These are phyloP conservation scores for Rhingia rostrata DNA, from an alignment of 2,888 invertebrate species.

Conservation along the genomic window DNA sequence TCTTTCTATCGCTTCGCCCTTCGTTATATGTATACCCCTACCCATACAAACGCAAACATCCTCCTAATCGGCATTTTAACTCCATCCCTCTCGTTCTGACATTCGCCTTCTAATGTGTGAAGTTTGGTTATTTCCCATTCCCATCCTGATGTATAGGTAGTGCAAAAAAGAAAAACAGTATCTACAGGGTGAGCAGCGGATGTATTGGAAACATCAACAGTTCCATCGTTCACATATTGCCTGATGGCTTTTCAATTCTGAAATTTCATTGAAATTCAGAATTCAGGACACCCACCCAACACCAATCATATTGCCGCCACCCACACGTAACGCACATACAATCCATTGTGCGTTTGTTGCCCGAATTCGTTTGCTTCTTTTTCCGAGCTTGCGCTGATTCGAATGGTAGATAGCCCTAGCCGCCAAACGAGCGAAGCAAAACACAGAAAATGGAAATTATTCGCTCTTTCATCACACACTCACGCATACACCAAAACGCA, in stretches of 20 bases:
- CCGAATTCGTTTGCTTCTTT: slow-evolving; percentile 26
- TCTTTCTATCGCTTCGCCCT: background rate
- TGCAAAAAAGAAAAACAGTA: background rate
- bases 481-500: slow-evolving; percentile 6
- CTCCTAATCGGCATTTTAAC: slow-evolving; percentile 42
- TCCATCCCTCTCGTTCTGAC: slow-evolving; percentile 6
- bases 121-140: slow-evolving; percentile 14
- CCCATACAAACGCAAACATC: slow-evolving; percentile 8
- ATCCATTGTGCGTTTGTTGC: background rate
- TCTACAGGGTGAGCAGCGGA: background rate
- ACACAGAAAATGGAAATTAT: slow-evolving; percentile 59
- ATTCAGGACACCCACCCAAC: slow-evolving; percentile 21
- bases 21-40: background rate
- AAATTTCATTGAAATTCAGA: slow-evolving; percentile 24
- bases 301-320: background rate
- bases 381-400: slow-evolving; percentile 65
- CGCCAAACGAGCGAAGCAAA: slow-evolving; percentile 69
- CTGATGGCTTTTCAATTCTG: slow-evolving; percentile 66
- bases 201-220: background rate
- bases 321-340: slow-evolving; percentile 6
- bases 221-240: slow-evolving; percentile 55
- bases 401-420: background rate
- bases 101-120: background rate
- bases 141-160: background rate
- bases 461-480: slow-evolving; percentile 25